A percentile compares a stretch with the other conserved stretches of the same genome.
Conservation (phyloP, 2,113 vertebrate genomes). For the Rhynchomys soricoides region DNA sequence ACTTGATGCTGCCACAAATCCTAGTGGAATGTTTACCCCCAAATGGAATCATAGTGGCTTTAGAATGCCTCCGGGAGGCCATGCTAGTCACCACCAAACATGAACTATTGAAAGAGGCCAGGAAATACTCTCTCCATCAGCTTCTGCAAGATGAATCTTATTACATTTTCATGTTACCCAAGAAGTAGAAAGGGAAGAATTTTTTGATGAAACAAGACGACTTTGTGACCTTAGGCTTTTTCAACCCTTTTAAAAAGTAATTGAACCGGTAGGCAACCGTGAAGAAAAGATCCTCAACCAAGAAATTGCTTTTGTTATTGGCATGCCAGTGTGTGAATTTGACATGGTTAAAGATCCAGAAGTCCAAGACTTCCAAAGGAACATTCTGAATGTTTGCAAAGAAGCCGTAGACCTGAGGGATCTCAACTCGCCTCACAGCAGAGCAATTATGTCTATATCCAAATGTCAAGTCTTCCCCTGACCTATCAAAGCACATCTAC, state of each 20-base stretch:
- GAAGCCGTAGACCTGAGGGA: conserved; percentile 97
- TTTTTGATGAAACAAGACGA: conserved; percentile 97
- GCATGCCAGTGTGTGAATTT: conserved; percentile 99
- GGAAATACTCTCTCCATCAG: conserved; percentile 96
- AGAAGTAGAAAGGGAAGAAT: conserved; percentile 98
- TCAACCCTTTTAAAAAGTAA: conserved; percentile 98
- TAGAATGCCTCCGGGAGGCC: conserved; percentile 99
- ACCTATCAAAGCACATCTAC: conserved; percentile 97
- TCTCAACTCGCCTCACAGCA: conserved; percentile 93
- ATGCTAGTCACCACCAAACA: conserved; percentile 98
- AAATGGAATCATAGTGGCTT: conserved; percentile 97
- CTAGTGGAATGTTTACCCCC: conserved; percentile 97
- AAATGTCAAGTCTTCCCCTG: conserved; percentile 96
- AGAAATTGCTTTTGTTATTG: conserved; percentile 99
- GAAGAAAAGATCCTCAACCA: conserved; percentile 99
- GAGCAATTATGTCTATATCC: conserved; percentile 98
- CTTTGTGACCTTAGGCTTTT: conserved; percentile 97
- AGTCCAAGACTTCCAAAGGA: conserved; percentile 98
- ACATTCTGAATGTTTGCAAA: conserved; percentile 98
- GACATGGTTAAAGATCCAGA: conserved; percentile 99
- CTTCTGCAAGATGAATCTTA: conserved; percentile 97
- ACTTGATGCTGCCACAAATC: conserved; percentile 98
- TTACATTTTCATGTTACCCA: conserved; percentile 99
- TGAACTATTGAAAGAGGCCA: conserved; percentile 97
- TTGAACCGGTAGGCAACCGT: conserved; percentile 98